These are phyloP conservation scores for Clitarchus hookeri DNA, from an alignment of 2,888 invertebrate genomes.

Conservation along the genomic window DNA sequence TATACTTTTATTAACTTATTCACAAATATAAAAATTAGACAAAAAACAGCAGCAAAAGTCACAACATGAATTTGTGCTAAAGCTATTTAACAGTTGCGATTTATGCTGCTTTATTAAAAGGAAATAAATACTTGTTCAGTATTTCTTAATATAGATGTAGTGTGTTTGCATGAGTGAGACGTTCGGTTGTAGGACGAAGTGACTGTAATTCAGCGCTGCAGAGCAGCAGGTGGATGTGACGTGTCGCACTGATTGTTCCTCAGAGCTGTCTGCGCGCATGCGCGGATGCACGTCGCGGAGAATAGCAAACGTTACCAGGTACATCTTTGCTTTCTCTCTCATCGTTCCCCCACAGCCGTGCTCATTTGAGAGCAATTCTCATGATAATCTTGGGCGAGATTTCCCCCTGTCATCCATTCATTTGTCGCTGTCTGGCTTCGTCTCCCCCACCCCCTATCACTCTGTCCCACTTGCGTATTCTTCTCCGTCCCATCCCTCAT, in stretches of 20 bases:
- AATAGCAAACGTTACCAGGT: background rate
- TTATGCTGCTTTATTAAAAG: too few relatives aligned
- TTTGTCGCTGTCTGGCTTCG: conserved; percentile 20
- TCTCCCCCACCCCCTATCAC: background rate
- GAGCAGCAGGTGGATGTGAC: too few relatives aligned
- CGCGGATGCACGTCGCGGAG: background rate
- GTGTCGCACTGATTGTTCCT: background rate
- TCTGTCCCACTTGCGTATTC: background rate
- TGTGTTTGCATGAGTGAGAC: too few relatives aligned
- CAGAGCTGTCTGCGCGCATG: background rate
- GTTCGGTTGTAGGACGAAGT: too few relatives aligned
- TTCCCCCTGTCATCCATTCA: conserved; percentile 32
- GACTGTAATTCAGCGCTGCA: too few relatives aligned
- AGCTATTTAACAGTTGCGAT: too few relatives aligned
- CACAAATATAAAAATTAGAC: too few relatives aligned
- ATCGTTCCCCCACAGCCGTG: background rate
- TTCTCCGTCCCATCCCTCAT: background rate
- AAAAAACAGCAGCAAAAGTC: too few relatives aligned
- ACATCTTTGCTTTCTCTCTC: background rate
- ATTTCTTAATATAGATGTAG: too few relatives aligned
- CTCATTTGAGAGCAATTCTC: conserved; percentile 28
- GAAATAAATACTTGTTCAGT: too few relatives aligned
- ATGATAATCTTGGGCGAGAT: conserved; percentile 30
- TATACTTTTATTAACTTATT: too few relatives aligned
- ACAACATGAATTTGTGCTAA: too few relatives aligned